These are phyloP conservation scores for Diaphora mendica DNA, from an alignment of 2,888 invertebrate species.

Conservation along the genomic window DNA sequence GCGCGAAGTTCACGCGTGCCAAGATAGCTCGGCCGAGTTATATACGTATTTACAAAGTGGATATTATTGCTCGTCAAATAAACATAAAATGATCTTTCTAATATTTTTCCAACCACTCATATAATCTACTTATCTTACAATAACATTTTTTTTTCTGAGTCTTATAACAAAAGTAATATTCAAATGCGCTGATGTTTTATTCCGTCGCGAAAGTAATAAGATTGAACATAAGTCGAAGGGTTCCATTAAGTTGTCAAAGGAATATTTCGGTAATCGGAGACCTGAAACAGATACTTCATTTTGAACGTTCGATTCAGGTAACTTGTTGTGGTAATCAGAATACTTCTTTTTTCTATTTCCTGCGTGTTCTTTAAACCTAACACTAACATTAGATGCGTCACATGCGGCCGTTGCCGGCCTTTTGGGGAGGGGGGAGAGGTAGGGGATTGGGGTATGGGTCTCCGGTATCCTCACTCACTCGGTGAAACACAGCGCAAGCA, in stretches of 20 bases:
- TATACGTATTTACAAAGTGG: neutral
- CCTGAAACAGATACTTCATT: slow-evolving; percentile 6
- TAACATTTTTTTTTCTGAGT: neutral
- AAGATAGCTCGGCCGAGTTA: no score
- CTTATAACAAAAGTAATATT: slow-evolving; percentile 13
- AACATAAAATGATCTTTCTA: neutral
- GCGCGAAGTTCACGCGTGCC: no score
- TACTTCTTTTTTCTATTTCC: neutral
- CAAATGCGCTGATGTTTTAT: slow-evolving; percentile 3
- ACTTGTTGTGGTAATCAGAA: neutral
- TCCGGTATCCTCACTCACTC: no score
- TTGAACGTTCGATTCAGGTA: neutral
- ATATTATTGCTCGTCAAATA: neutral
- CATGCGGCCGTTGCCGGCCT: no score
- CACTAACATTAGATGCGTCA: no score
- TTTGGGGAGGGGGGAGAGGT: no score
- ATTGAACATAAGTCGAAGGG: slow-evolving; percentile 13
- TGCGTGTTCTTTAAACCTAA: no score
- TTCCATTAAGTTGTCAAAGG: slow-evolving; percentile 26
- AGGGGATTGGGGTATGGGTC: no score
- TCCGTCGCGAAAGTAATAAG: slow-evolving; percentile 24
- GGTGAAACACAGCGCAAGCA: no score
- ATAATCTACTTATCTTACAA: neutral
- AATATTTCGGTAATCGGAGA: slow-evolving; percentile 7
- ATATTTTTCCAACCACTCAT: neutral